Evolutionary conservation across 2,113 vertebrate species (phyloP).

Genomic region (Galeopterus variegatus): DNA sequence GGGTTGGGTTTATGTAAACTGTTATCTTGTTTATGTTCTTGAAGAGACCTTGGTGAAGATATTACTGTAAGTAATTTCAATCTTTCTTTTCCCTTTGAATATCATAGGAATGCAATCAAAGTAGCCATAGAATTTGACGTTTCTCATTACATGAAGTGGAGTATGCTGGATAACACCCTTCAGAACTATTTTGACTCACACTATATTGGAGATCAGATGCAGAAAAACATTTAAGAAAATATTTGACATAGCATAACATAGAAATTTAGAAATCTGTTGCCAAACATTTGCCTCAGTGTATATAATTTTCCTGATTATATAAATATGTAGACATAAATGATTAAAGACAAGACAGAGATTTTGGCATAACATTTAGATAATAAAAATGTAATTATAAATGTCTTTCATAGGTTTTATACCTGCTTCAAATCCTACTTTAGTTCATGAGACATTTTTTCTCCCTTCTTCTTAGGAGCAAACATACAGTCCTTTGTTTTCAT

Average conservation of each 20-base stretch:
- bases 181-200: neutral
- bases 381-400: neutral
- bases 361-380: neutral
- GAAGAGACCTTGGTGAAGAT: neutral
- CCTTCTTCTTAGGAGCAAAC: neutral
- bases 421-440: neutral
- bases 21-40: neutral
- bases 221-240: neutral
- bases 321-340: neutral
- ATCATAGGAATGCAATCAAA: neutral
- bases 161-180: neutral
- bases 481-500: neutral
- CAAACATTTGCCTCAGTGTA: neutral
- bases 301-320: neutral
- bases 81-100: neutral
- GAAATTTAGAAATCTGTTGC: neutral
- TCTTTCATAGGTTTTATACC: neutral
- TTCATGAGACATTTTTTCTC: neutral
- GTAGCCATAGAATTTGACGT: neutral
- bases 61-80: neutral
- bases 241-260: neutral
- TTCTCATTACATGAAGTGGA: neutral
- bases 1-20: neutral
- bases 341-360: neutral
- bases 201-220: neutral